phyloP scores from a whole-genome alignment of 2,888 invertebrate species.

The Sinotaia quadrata region DNA sequence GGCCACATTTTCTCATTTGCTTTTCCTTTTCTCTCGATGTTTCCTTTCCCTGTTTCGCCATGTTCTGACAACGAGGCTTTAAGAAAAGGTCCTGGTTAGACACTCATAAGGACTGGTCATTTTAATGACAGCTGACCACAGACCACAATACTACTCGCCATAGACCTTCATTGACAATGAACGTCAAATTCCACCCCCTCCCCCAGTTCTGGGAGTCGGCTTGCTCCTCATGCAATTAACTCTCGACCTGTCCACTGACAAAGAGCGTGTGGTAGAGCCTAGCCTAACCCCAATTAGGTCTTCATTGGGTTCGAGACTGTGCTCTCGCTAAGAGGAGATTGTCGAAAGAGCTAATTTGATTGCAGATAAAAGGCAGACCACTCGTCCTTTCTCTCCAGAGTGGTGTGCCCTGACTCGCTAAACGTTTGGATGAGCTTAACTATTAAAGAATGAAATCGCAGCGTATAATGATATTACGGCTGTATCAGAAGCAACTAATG shows the following conservation, averaged over 20 bases:
- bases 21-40: not conserved
- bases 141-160: not conserved
- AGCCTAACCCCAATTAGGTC: conserved; percentile 30
- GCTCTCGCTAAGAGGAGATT: conserved; percentile 21
- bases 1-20: not conserved
- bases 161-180: not conserved
- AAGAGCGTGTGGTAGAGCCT: conserved; percentile 16
- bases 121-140: conserved; percentile 15
- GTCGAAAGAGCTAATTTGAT: conserved; percentile 29
- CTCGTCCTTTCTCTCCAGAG: conserved; percentile 24
- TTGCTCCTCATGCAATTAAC: conserved; percentile 23
- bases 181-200: not conserved
- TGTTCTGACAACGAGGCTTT: too few relatives aligned
- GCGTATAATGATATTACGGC: conserved; percentile 35
- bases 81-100: too few relatives aligned
- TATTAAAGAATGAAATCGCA: conserved; percentile 26
- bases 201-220: not conserved
- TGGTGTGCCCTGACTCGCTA: conserved; percentile 15
- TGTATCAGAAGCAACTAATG: conserved; percentile 35
- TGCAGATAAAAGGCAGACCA: conserved; percentile 24
- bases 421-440: conserved; percentile 38
- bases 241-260: conserved; percentile 24
- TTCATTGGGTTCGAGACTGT: conserved; percentile 21
- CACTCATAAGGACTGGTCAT: not conserved
- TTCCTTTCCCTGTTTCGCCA: not conserved